Evolutionary conservation across 2,888 invertebrate species (phyloP).

Genomic region (Sabatieria punctata): DNA sequence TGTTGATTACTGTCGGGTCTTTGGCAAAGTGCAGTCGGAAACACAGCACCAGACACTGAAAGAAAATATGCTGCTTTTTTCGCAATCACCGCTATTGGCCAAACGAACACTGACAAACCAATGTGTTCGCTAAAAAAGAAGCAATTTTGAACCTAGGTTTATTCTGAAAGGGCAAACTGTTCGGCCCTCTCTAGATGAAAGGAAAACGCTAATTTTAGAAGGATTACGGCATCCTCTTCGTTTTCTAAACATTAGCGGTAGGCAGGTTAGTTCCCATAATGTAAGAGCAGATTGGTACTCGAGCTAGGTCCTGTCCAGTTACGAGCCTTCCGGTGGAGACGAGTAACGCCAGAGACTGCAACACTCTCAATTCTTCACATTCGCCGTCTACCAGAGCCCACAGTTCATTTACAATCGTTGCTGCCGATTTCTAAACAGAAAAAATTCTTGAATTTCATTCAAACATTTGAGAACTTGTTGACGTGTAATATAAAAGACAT

Average conservation of each 20-base stretch:
- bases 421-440: no score
- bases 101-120: not conserved
- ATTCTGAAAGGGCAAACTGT: not conserved
- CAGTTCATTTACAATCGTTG: slow-evolving; percentile 78
- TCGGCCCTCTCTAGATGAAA: no score
- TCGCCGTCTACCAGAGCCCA: slow-evolving; percentile 86
- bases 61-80: slow-evolving; percentile 11
- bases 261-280: not conserved
- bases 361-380: slow-evolving; percentile 79
- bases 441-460: no score
- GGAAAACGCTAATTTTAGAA: no score
- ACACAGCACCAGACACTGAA: slow-evolving; percentile 75
- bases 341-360: slow-evolving; percentile 82
- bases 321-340: slow-evolving; percentile 88
- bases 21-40: slow-evolving; percentile 88
- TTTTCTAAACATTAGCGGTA: no score
- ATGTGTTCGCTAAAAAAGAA: not conserved
- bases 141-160: not conserved
- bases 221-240: no score
- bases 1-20: slow-evolving; percentile 84
- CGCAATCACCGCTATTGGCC: not conserved
- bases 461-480: no score
- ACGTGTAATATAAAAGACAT: no score
- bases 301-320: slow-evolving; percentile 78
- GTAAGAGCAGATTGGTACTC: slow-evolving; percentile 42